Base-by-base conservation (phyloP, 2,113 vertebrate genomes). In the Halcyon malimbica region DNA sequence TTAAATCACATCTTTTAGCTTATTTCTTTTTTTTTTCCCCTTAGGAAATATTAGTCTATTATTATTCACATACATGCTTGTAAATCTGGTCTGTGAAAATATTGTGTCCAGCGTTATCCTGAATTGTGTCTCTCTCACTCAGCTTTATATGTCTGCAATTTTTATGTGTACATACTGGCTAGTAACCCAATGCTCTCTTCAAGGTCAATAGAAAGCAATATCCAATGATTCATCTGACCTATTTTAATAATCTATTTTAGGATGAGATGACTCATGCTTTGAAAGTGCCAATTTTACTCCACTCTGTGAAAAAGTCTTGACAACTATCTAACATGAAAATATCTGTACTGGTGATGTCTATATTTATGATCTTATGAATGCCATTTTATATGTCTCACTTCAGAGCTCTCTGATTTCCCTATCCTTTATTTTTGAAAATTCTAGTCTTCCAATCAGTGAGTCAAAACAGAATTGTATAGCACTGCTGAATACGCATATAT, bases 181-280 rank as follows among this genome's bases (percentile, higher is more conserved):
- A 42, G 89, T 92, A 95, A 96, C 46, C 83, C 65, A 68, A 48
- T 71, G 39, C 20, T 84, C 33, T 89, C 62, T 87, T 94, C 94
- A 97, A 96, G 93, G 94, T 97, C 95, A 96, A 84, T 28, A 74
- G 62, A 94, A 50, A 94, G 77, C 87, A 95, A 96, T 84, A 93
- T 56, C 69, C 68, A 92, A 41, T 95, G 95, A 96, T 96, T 97
- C 96, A 97, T 91, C 93, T 97, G 95, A 97, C 95, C 94, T 93
- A 96, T 97, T 96, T 96, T 96, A 94, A 95, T 95, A 46, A 89
- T 91, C 87, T 96, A 91, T 95, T 96, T 97, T 93, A 84, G 87
- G 91, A 89, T 87, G 77, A 95, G 80, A 91, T 97, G 95, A 97
- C 56, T 97, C 94, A 97, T 87, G 48, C 81, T 87, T 95, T 84